Evolutionary conservation across 2,888 invertebrate genomes (phyloP).

Genomic region (Trachelus stipa): DNA sequence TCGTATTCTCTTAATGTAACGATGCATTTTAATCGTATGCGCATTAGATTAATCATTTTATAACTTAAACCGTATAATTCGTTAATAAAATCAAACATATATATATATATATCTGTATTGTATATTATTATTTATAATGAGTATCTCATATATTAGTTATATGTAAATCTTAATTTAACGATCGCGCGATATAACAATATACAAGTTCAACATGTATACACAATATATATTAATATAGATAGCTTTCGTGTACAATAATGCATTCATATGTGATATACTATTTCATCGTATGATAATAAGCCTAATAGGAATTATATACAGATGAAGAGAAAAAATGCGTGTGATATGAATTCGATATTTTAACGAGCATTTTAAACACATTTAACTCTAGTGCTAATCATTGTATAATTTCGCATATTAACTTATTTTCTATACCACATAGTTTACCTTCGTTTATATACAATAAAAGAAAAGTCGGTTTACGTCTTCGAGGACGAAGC

Average conservation of each 20-base stretch:
- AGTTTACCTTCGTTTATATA: background rate
- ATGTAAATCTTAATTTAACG: background rate
- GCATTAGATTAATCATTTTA: no score
- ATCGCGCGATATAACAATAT: background rate
- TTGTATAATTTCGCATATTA: background rate
- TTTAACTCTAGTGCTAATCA: background rate
- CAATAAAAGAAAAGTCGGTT: background rate
- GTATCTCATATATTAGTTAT: background rate
- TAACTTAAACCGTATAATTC: no score
- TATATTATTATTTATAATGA: background rate
- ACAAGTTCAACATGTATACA: background rate
- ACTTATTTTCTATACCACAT: background rate
- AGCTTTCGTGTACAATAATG: background rate
- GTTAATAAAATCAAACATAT: background rate
- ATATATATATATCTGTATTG: background rate
- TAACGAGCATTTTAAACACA: slow-evolving; percentile 13
- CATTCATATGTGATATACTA: background rate
- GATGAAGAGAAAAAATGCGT: background rate
- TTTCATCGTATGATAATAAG: background rate
- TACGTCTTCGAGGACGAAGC: background rate
- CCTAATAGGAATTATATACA: background rate
- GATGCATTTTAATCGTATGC: background rate
- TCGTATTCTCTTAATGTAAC: background rate
- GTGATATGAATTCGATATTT: slow-evolving; percentile 24
- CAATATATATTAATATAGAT: background rate